phyloP scores from a whole-genome alignment of 2,888 invertebrate species.

The Drosophila setosimentum region DNA sequence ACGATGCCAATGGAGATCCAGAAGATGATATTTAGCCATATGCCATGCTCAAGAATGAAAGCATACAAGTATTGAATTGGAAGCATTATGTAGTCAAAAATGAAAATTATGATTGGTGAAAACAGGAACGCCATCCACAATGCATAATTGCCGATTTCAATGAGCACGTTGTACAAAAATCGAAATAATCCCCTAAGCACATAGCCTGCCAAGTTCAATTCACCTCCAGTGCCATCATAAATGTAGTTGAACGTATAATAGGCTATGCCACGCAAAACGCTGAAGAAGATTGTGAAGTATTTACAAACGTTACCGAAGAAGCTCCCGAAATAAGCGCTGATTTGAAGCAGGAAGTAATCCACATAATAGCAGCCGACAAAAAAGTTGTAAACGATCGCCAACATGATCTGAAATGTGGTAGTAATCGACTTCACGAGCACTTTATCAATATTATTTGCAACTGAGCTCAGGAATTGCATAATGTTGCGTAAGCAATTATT shows the following conservation, averaged over 20 bases:
- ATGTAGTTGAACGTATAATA: slow-evolving; percentile 32
- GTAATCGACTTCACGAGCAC: no score
- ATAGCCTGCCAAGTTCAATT: slow-evolving; percentile 11
- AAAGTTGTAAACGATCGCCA: slow-evolving; percentile 55
- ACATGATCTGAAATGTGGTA: no score
- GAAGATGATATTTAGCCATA: slow-evolving; percentile 36
- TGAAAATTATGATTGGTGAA: slow-evolving; percentile 36
- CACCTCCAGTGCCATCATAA: slow-evolving; percentile 30
- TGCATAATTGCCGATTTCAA: slow-evolving; percentile 33
- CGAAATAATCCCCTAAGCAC: neutral
- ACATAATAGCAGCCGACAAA: slow-evolving; percentile 44
- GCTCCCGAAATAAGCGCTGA: slow-evolving; percentile 22
- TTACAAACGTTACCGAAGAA: slow-evolving; percentile 10
- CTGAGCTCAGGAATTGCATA: no score
- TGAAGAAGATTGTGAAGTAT: slow-evolving; percentile 10
- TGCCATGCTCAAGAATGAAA: slow-evolving; percentile 23
- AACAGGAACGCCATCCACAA: slow-evolving; percentile 55
- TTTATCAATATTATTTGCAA: no score
- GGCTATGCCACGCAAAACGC: slow-evolving; percentile 1
- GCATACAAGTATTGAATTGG: slow-evolving; percentile 20
- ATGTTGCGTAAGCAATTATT: no score
- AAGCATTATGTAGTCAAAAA: slow-evolving; percentile 30
- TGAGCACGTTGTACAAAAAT: slow-evolving; percentile 36
- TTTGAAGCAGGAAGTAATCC: slow-evolving; percentile 52
- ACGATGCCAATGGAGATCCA: slow-evolving; percentile 48